phyloP scores from a whole-genome alignment of 2,113 vertebrate species.

The Microtus pennsylvanicus region DNA sequence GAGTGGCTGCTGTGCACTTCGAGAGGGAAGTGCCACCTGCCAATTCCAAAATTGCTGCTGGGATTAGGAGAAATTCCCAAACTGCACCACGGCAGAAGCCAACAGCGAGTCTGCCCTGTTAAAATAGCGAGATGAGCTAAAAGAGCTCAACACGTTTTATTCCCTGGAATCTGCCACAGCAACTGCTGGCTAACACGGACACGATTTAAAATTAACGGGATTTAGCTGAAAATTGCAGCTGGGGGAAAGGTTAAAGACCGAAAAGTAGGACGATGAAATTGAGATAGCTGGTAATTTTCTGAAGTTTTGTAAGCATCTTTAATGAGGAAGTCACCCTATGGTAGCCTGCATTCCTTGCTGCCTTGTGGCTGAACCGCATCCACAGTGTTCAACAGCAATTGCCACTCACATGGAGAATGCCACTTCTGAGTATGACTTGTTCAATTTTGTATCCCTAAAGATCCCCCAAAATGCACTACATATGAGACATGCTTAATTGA shows the following conservation, averaged over 20 bases:
- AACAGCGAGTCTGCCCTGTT: background rate
- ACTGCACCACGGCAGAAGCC: slow-evolving; percentile 18
- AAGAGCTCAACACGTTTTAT: background rate
- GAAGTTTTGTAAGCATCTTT: slow-evolving; percentile 8
- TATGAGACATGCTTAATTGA: background rate
- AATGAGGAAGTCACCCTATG: background rate
- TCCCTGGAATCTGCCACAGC: background rate
- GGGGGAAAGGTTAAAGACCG: background rate
- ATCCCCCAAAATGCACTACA: background rate
- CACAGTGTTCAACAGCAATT: background rate
- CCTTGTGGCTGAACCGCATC: background rate
- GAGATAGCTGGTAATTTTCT: slow-evolving; percentile 1
- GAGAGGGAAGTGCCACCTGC: slow-evolving; percentile 41
- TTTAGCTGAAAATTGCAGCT: background rate
- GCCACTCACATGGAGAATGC: background rate
- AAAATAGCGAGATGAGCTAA: slow-evolving; percentile 48
- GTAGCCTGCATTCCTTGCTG: background rate
- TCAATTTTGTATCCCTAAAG: background rate
- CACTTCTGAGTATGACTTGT: background rate
- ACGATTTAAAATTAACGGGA: slow-evolving; percentile 7
- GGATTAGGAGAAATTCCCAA: slow-evolving; percentile 71
- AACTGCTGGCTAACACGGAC: background rate
- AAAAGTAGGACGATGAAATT: background rate
- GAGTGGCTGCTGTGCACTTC: slow-evolving; percentile 12
- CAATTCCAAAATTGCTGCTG: slow-evolving; percentile 70